Evolutionary conservation across 1,140 invertebrate species (phyloP).

Genomic region (Atta colombica): DNA sequence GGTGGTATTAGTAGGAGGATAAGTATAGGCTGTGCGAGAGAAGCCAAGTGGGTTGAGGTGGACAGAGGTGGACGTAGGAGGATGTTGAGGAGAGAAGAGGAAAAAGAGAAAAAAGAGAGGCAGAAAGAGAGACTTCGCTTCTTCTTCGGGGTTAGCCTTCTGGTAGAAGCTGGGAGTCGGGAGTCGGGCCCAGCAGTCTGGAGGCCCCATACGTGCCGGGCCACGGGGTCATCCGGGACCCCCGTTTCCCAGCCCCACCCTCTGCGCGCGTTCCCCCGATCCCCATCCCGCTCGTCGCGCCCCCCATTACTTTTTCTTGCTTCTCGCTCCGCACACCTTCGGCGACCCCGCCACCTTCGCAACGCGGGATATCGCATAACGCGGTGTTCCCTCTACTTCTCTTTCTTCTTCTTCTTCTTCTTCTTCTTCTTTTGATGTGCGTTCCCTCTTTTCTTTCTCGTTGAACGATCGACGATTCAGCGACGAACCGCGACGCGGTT

Average conservation of each 20-base stretch:
- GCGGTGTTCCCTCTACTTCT: conserved; percentile 65
- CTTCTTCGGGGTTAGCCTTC: conserved; percentile 78
- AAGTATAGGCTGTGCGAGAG: conserved; percentile 85
- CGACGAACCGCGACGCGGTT: conserved; percentile 45
- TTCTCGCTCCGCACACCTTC: conserved; percentile 71
- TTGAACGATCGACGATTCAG: conserved; percentile 69
- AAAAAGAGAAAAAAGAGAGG: conserved; percentile 21
- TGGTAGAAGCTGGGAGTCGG: conserved; percentile 80
- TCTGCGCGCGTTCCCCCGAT: conserved; percentile 55
- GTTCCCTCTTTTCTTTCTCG: conserved; percentile 37
- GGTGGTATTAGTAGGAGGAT: conserved; percentile 86
- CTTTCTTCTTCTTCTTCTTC: conserved; percentile 29
- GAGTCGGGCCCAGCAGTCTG: conserved; percentile 84
- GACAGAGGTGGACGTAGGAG: conserved; percentile 65
- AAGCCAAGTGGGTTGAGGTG: conserved; percentile 74
- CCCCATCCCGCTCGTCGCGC: conserved; percentile 50
- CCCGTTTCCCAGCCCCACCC: conserved; percentile 77
- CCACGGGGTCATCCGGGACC: conserved; percentile 83
- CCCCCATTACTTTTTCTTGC: conserved; percentile 69
- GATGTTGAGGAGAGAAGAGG: conserved; percentile 64
- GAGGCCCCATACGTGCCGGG: conserved; percentile 84
- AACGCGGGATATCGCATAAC: conserved; percentile 77
- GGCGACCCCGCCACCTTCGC: conserved; percentile 74
- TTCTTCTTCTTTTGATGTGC: neutral
- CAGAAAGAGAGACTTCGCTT: conserved; percentile 68